Evolutionary conservation across 2,797 vertebrate genomes (phyloP).

Genomic region (Megaceryle alcyon): DNA sequence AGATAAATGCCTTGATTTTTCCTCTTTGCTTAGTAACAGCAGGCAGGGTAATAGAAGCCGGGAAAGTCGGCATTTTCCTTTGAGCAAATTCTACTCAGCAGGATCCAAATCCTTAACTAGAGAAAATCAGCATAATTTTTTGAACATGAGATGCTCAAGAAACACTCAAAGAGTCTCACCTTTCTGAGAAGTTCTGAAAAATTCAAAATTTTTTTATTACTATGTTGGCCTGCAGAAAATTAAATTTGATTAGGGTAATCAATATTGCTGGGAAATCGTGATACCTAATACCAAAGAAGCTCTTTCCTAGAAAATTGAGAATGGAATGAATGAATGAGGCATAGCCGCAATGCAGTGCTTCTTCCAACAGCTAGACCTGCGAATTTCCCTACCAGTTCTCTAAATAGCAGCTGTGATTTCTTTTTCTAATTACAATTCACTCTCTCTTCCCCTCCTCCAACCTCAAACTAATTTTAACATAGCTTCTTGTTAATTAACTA

Average conservation of each 20-base stretch:
- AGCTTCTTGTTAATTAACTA: conserved; percentile 69
- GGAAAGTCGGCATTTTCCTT: neutral
- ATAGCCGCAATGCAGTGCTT: conserved; percentile 55
- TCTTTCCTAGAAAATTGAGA: conserved; percentile 50
- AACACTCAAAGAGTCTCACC: neutral
- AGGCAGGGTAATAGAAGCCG: conserved; percentile 1
- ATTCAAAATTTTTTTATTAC: neutral
- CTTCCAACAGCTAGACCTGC: neutral
- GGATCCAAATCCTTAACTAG: conserved; percentile 19
- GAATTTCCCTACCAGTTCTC: conserved; percentile 37
- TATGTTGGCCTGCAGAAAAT: conserved; percentile 5
- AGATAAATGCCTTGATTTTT: conserved; percentile 40
- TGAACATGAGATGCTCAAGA: neutral
- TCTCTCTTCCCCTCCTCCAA: neutral
- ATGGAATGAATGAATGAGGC: conserved; percentile 8
- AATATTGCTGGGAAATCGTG: conserved; percentile 47
- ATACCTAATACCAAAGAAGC: neutral
- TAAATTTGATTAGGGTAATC: conserved; percentile 46
- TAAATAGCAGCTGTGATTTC: conserved; percentile 38
- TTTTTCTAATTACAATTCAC: conserved; percentile 50
- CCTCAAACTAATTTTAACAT: conserved; percentile 54
- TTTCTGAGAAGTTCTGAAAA: neutral
- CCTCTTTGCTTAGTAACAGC: conserved; percentile 16
- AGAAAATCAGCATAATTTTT: conserved; percentile 43
- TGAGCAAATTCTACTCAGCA: conserved; percentile 31